Conservation (phyloP, 2,888 invertebrate species). For the Agonopterix subpropinquella region DNA sequence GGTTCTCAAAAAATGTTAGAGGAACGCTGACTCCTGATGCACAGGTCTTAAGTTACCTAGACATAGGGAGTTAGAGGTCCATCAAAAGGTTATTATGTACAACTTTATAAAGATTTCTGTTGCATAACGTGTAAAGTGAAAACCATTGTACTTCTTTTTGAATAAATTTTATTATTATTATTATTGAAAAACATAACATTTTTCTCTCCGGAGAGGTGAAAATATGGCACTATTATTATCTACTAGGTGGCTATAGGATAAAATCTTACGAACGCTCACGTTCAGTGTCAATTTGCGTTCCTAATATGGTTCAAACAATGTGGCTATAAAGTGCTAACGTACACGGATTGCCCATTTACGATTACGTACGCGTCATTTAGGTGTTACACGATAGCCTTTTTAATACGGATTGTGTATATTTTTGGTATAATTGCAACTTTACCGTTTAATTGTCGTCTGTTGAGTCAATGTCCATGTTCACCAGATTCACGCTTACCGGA, state of each 20-base stretch:
- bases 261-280: background rate
- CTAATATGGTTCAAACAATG: constrained; percentile 12
- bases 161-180: too few relatives aligned
- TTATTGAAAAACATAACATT: too few relatives aligned
- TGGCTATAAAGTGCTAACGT: constrained; percentile 9
- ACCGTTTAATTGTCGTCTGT: background rate
- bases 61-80: too few relatives aligned
- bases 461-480: background rate
- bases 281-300: constrained; percentile 6
- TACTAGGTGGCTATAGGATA: background rate
- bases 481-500: background rate
- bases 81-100: too few relatives aligned
- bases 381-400: constrained; percentile 4
- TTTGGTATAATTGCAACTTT: background rate
- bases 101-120: too few relatives aligned
- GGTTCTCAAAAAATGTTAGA: too few relatives aligned
- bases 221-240: too few relatives aligned
- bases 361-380: constrained; percentile 1
- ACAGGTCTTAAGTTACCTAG: too few relatives aligned
- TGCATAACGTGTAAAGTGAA: too few relatives aligned
- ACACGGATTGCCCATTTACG: constrained; percentile 11
- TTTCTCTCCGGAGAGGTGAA: too few relatives aligned
- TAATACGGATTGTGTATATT: background rate
- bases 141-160: too few relatives aligned
- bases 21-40: too few relatives aligned